Percentiles rank a stretch among this genome's conserved stretches.
Conservation (phyloP, 2,888 invertebrate genomes). For the Athetis lepigone region DNA sequence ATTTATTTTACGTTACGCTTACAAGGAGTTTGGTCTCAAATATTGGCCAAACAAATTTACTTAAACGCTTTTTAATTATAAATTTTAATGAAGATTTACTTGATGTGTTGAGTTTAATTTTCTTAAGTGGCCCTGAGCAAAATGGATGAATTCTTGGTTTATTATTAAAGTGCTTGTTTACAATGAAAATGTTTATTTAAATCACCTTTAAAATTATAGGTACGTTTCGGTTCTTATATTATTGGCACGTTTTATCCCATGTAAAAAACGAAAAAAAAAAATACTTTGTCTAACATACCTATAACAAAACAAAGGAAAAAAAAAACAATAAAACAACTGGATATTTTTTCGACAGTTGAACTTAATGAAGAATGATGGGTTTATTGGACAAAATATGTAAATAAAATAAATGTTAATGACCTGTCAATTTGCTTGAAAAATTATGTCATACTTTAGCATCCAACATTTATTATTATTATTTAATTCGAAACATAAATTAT, state of each 20-base stretch:
- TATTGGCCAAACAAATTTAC: conserved; percentile 4
- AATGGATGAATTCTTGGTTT: not conserved
- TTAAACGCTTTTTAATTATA: not conserved
- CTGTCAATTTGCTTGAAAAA: not conserved
- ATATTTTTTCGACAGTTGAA: no score
- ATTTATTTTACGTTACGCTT: not conserved
- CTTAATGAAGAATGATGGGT: no score
- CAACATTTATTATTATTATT: no score
- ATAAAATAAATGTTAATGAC: not conserved
- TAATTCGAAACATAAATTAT: not conserved
- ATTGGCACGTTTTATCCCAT: no score
- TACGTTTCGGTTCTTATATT: no score
- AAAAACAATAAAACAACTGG: no score
- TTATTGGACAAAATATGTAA: no score
- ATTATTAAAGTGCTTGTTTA: not conserved
- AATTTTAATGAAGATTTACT: conserved; percentile 8
- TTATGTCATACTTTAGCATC: not conserved
- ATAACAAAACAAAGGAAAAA: no score
- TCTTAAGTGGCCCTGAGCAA: conserved; percentile 12
- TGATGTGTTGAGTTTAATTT: conserved; percentile 10
- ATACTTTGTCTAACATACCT: no score
- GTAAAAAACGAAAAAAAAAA: no score
- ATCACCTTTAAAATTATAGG: no score
- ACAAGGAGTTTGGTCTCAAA: conserved; percentile 3
- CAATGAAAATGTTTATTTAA: not conserved